Evolutionary conservation across 2,113 vertebrate genomes (phyloP), one percentile per base, ranked within the genome.

Genomic region (Prinia subflava): DNA sequence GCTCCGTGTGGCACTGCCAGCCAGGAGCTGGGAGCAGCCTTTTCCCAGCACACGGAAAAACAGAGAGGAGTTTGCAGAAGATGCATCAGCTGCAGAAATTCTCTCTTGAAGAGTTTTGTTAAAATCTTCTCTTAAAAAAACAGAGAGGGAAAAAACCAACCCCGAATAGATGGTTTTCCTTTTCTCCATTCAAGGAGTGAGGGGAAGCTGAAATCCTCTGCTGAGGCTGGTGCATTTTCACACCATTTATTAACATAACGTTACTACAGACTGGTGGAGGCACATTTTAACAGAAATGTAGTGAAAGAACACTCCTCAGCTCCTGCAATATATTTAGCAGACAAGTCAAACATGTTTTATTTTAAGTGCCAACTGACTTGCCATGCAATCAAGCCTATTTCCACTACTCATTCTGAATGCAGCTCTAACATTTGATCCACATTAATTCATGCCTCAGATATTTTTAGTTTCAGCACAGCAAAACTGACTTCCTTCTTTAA

Each of bases 301-400:
- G 55, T 30, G 70, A 28, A 84, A 87, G 59, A 89, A 70, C 71
- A 79, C 56, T 57, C 82, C 75, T 21, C 79, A 91, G 52, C 13
- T 53, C 74, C 62, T 60, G 74, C 46, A 52, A 23, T 95, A 92
- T 93, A 94, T 95, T 96, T 95, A 95, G 92, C 90, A 90, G 79
- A 49, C 68, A 94, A 84, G 84, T 94, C 70, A 59, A 93, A 91
- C 75, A 31, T 39, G 69, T 73, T 94, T 92, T 90, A 90, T 94
- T 95, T 94, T 80, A 83, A 83, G 89, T 83, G 59, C 68, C 91
- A 94, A 68, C 91, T 42, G 59, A 47, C 85, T 96, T 89, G 94
- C 87, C 82, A 22, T 69, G 91, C 78, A 97, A 94, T 95, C 92
- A 94, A 97, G 81, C 82, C 92, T 74, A 94, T 77, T 94, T 94